Conservation (phyloP, 2,113 vertebrate genomes). For the Mixornis gularis region DNA sequence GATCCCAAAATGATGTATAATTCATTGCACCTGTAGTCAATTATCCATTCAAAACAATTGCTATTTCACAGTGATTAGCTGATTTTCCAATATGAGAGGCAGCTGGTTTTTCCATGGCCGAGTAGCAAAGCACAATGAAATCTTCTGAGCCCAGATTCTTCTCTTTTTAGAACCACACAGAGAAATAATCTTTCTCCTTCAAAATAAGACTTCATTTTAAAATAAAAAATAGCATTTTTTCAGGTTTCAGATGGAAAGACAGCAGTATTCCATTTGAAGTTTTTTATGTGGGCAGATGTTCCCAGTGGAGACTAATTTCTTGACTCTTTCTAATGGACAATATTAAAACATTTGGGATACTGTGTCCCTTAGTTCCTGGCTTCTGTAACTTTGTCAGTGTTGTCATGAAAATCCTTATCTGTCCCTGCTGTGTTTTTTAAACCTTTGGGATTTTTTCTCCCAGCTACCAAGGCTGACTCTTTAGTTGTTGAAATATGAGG, state of each 20-base stretch:
- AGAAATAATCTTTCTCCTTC: conserved; percentile 25
- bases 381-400: background rate
- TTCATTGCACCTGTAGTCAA: conserved; percentile 75
- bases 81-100: conserved; percentile 62
- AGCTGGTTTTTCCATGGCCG: conserved; percentile 63
- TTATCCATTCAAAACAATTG: conserved; percentile 68
- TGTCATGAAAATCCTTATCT: background rate
- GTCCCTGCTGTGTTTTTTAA: background rate
- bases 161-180: conserved; percentile 21
- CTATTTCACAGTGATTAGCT: conserved; percentile 63
- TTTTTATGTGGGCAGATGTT: background rate
- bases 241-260: conserved; percentile 26
- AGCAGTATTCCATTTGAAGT: background rate
- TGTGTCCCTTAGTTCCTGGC: background rate
- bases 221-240: conserved; percentile 50
- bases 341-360: background rate
- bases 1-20: conserved; percentile 55
- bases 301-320: background rate
- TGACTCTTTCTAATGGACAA: background rate
- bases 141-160: conserved; percentile 52
- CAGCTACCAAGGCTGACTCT: background rate
- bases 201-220: conserved; percentile 47
- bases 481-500: background rate
- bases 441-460: background rate
- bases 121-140: conserved; percentile 47